These are phyloP conservation scores for Aspidiotus rigidus DNA, from an alignment of 2,888 invertebrate species.

Conservation along the genomic window DNA sequence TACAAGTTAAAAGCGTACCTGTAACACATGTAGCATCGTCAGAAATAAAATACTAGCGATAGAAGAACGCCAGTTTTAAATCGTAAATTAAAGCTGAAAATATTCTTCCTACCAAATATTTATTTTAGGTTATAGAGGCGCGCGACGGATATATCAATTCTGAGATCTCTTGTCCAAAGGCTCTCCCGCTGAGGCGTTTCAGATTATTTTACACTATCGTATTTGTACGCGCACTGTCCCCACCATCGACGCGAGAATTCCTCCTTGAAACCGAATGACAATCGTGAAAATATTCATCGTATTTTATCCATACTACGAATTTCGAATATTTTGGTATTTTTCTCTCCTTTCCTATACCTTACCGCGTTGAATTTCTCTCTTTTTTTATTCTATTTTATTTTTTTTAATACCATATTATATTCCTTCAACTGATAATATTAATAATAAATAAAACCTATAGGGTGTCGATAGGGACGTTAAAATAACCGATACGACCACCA, in stretches of 20 bases:
- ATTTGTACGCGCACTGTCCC: conserved; percentile 8
- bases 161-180: conserved; percentile 30
- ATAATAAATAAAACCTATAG: conserved; percentile 26
- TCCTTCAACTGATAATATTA: neutral
- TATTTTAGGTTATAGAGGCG: conserved; percentile 26
- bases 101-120: conserved; percentile 26
- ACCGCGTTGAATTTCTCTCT: neutral
- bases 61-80: conserved; percentile 17
- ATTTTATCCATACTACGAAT: conserved; percentile 22
- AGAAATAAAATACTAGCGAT: conserved; percentile 22
- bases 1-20: no score
- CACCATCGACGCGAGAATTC: conserved; percentile 11
- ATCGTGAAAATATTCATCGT: conserved; percentile 32
- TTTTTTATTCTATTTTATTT: neutral
- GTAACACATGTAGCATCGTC: neutral
- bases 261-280: conserved; percentile 16
- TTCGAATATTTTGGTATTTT: conserved; percentile 9
- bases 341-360: conserved; percentile 2
- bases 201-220: conserved; percentile 31
- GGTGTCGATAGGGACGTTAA: conserved; percentile 16
- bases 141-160: conserved; percentile 33
- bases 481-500: no score
- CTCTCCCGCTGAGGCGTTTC: conserved; percentile 30
- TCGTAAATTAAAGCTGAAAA: conserved; percentile 30
- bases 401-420: neutral